Evolutionary conservation across 2,113 vertebrate species (phyloP), one percentile per base, ranked within the genome.

Genomic region (Kryptolebias marmoratus): DNA sequence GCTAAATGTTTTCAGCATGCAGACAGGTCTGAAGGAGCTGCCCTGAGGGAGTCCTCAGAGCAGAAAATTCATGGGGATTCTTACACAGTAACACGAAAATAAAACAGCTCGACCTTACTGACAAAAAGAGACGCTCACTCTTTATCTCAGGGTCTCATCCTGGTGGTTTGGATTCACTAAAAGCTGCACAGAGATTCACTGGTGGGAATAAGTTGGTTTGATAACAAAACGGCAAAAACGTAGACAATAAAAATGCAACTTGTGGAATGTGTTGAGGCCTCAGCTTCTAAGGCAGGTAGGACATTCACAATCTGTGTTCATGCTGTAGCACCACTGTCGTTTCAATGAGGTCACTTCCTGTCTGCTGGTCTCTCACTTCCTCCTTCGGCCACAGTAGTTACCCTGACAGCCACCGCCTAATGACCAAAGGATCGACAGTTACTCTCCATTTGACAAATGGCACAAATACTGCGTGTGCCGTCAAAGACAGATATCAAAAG

Each of bases 301-400:
- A 93, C 94, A 94, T 95, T 72, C 85, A 96, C 95, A 96, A 95
- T 96, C 95, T 94, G 92, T 91, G 58, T 95, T 94, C 93, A 96
- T 91, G 94, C 95, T 95, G 94, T 98, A 98, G 97, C 97, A 98
- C 96, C 97, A 96, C 79, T 85, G 73, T 94, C 81, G 94, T 88
- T 95, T 95, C 94, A 42, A 90, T 93, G 96, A 99, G 96, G 96
- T 98, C 94, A 95, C 64, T 78, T 93, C 90, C 84, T 86, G 68
- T 86, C 22, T 68, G 89, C 77, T 81, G 91, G 72, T 86, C 71
- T 84, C 87, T 94, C 95, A 99, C 94, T 99, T 99, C 93, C 96
- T 95, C 91, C 95, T 97, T 87, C 94, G 95, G 62, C 95, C 95
- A 69, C 96, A 98, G 92, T 95, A 94, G 85, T 95, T 96, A 75